These are phyloP conservation scores for Thalassaphorura encarpata DNA, from an alignment of 1,140 invertebrate species.

Conservation along the genomic window DNA sequence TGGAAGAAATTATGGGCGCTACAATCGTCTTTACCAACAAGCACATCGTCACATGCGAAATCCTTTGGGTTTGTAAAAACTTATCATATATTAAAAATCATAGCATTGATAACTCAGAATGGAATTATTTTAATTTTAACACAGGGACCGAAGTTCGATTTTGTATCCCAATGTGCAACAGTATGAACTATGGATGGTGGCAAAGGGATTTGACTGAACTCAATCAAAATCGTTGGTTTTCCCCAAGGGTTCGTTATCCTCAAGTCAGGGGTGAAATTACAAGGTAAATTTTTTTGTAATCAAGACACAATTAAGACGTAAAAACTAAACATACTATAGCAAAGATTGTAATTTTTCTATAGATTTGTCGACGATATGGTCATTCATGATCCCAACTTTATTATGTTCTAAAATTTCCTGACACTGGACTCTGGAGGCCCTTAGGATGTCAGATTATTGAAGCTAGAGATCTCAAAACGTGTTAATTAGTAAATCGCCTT, in stretches of 20 bases:
- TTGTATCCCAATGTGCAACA: conserved; percentile 20
- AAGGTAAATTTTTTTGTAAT: conserved; percentile 7
- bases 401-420: conserved; percentile 15
- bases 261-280: conserved; percentile 25
- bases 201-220: conserved; percentile 14
- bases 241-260: conserved; percentile 13
- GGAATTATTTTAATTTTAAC: not conserved
- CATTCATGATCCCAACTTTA: conserved; percentile 22
- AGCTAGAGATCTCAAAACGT: too few relatives aligned
- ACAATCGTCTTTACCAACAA: conserved; percentile 15
- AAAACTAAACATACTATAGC: not conserved
- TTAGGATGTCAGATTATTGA: too few relatives aligned
- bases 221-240: conserved; percentile 23
- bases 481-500: too few relatives aligned
- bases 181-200: conserved; percentile 28
- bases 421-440: too few relatives aligned
- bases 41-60: conserved; percentile 18
- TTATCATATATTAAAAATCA: not conserved
- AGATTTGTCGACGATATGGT: conserved; percentile 30
- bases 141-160: conserved; percentile 16
- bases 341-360: conserved; percentile 1
- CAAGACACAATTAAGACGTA: not conserved
- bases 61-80: conserved; percentile 18
- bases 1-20: conserved; percentile 23
- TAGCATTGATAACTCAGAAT: not conserved